Percentiles rank a stretch among this genome's conserved stretches.
Conservation (phyloP, 2,113 vertebrate genomes). For the Pangasianodon gigas region DNA sequence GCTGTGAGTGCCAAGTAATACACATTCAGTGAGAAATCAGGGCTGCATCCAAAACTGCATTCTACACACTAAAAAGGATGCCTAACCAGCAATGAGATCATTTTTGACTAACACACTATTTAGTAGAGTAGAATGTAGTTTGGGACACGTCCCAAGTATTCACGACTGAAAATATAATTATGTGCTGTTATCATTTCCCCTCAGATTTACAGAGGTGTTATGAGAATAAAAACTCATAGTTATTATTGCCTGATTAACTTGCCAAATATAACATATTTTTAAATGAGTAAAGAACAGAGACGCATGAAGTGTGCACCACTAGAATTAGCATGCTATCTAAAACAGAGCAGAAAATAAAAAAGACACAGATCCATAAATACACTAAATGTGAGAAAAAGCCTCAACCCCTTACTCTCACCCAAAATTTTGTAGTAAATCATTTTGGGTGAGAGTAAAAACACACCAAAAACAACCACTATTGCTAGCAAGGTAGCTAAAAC, state of each 20-base stretch:
- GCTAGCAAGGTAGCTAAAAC: not conserved
- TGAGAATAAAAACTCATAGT: slow-evolving; percentile 3
- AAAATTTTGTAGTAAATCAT: not conserved
- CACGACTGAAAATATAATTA: not conserved
- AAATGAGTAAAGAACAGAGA: not conserved
- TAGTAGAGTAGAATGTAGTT: not conserved
- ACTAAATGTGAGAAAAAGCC: not conserved
- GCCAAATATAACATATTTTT: not conserved
- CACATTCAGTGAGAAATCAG: slow-evolving; percentile 7
- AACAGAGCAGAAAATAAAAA: not conserved
- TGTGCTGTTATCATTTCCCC: not conserved
- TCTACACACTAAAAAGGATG: not conserved
- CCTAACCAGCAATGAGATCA: not conserved
- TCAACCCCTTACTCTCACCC: not conserved
- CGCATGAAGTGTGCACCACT: not conserved
- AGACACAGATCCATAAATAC: not conserved
- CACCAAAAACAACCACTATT: not conserved
- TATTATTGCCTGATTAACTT: not conserved
- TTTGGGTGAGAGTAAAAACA: too few relatives aligned
- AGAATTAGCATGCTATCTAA: not conserved
- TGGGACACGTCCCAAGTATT: not conserved
- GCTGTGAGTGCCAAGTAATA: slow-evolving; percentile 6
- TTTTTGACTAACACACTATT: not conserved
- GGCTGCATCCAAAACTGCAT: not conserved
- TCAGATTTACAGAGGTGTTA: not conserved